Base-by-base conservation (phyloP, 2,797 vertebrate species). In the Myripristis murdjan region DNA sequence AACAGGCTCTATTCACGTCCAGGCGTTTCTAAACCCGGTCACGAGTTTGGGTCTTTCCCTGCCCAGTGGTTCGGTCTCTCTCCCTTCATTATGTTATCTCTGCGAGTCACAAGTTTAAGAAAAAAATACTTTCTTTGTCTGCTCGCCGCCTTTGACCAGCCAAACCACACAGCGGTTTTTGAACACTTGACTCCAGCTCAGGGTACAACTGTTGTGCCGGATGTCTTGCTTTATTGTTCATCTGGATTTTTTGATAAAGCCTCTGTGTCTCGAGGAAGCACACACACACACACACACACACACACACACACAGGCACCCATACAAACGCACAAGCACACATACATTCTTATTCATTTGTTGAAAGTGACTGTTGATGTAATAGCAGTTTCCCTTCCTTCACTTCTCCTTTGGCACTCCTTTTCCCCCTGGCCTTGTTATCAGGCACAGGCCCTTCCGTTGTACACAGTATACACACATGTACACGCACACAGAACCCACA, bases 311-410 rank as follows among this genome's bases (percentile, higher is more conserved):
- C n/a, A n/a, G n/a, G n/a, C n/a, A n/a, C n/a, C n/a, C n/a, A n/a
- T n/a, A n/a, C n/a, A n/a, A n/a, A n/a, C n/a, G n/a, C 3, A 28
- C 57, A 35, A n/a, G 12, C 61, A 62, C 51, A 43, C 22, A 0
- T 12, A 26, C 63, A 26, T 71, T 49, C 33, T 22, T 18, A n/a
- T 20, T 57, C 37, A 28, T 70, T 89, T 86, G 80, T 87, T 78
- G 48, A 78, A 83, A 82, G 76, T 86, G 81, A 80, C 75, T 73
- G 67, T 75, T 89, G 31, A 82, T 80, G 68, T 76, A 86, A 70
- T 35, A 61, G 33, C 51, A 33, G 60, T 87, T 87, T 89, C 22
- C 49, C 75, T 90, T 70, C 56, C 74, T 31, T 16, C 53, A 59
- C 10, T 68, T 82, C 75, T 71, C 68, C 69, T 22, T 7, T 24